A percentile compares a stretch with the other conserved stretches of the same genome.
Evolutionary conservation across 2,113 vertebrate genomes (phyloP).

Genomic region (Rhinoptilus africanus): DNA sequence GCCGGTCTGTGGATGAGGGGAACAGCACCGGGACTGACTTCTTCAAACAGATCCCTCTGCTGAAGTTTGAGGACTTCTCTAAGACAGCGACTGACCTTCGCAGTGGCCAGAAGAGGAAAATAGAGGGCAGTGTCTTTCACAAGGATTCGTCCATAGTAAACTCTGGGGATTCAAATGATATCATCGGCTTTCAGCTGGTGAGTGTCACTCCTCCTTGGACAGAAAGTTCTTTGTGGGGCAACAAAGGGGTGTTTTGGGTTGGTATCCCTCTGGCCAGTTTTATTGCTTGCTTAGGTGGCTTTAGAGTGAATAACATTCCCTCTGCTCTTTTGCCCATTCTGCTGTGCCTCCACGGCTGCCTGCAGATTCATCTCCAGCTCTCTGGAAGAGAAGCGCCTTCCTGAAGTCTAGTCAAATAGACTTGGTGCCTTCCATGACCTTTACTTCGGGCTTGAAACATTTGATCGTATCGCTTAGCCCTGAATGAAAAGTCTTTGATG

Average conservation of each 20-base stretch:
- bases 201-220: slow-evolving; percentile 11
- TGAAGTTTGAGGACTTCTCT: slow-evolving; percentile 34
- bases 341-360: neutral
- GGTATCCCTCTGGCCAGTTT: fast-evolving
- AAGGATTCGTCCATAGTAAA: slow-evolving; percentile 68
- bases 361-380: neutral
- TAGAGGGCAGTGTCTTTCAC: slow-evolving; percentile 64
- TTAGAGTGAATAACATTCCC: neutral
- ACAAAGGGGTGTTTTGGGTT: neutral
- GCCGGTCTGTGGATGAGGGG: slow-evolving; percentile 35
- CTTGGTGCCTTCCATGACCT: neutral
- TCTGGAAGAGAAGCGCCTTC: neutral
- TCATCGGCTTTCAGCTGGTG: slow-evolving; percentile 81
- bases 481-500: neutral
- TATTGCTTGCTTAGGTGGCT: neutral
- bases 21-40: slow-evolving; percentile 15
- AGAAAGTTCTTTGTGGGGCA: neutral
- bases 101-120: slow-evolving; percentile 66
- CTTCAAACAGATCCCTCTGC: slow-evolving; percentile 62
- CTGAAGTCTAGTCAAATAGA: neutral
- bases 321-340: neutral
- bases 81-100: slow-evolving; percentile 41
- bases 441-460: neutral
- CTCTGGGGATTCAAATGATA: slow-evolving; percentile 55
- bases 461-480: neutral